A percentile compares a stretch with the other conserved stretches of the same genome.
phyloP scores from a whole-genome alignment of 1,140 invertebrate species.

The Oncopodura yosiiana region DNA sequence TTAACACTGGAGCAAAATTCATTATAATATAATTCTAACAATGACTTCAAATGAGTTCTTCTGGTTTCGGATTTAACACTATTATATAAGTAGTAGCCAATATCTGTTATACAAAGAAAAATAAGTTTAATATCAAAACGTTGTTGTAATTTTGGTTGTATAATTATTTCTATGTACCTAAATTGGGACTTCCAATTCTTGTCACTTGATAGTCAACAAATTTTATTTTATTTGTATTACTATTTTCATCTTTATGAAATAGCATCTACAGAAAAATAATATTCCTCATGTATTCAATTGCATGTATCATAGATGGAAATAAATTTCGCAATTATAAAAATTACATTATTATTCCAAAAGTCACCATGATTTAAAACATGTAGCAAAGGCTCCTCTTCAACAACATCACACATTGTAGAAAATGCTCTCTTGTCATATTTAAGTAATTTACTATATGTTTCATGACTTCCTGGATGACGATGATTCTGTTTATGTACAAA shows the following conservation, averaged over 20 bases:
- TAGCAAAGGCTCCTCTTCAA: conserved; percentile 6
- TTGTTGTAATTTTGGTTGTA: background rate
- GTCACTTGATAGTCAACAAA: conserved; percentile 23
- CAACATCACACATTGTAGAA: conserved; percentile 18
- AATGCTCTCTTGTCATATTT: conserved; percentile 16
- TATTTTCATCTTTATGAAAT: conserved; percentile 8
- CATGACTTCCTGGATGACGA: background rate
- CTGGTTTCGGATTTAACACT: conserved; percentile 8
- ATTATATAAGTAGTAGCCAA: conserved; percentile 19
- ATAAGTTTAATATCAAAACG: conserved; percentile 1
- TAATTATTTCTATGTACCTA: background rate
- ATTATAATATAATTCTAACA: conserved; percentile 8
- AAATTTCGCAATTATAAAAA: no score
- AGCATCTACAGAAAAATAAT: no score
- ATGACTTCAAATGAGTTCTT: background rate
- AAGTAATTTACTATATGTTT: background rate
- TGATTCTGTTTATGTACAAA: background rate
- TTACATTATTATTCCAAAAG: conserved; percentile 11
- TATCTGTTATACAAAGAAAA: background rate
- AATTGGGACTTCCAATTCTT: background rate
- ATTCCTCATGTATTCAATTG: no score
- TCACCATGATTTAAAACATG: conserved; percentile 18
- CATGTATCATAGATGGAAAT: no score
- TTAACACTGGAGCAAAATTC: conserved; percentile 4
- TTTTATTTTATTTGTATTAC: conserved; percentile 6